A percentile compares a stretch with the other conserved stretches of the same genome.
Conservation (phyloP, 2,888 invertebrate species). For the Erynnis tages region DNA sequence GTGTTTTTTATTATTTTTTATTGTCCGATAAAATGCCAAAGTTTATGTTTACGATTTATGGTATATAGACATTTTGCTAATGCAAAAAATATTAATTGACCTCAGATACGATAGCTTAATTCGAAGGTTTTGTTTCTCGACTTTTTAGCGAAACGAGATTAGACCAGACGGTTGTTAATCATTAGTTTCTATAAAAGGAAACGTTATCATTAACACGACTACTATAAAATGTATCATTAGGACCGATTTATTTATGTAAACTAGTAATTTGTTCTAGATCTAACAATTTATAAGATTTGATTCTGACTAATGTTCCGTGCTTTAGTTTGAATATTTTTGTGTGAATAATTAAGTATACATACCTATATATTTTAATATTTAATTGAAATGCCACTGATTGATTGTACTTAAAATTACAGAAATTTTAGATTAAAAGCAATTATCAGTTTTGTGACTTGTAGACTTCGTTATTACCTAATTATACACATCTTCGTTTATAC, state of each 20-base stretch:
- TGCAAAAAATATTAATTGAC: slow-evolving; percentile 68
- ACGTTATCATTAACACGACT: slow-evolving; percentile 18
- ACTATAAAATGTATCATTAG: slow-evolving; percentile 12
- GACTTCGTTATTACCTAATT: too few species aligned
- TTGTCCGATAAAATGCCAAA: slow-evolving; percentile 56
- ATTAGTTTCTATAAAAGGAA: slow-evolving; percentile 16
- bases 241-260: slow-evolving; percentile 7
- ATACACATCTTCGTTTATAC: too few species aligned
- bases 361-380: too few species aligned
- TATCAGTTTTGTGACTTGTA: too few species aligned
- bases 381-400: too few species aligned
- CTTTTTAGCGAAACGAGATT: slow-evolving; percentile 50
- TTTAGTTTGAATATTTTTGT: neutral
- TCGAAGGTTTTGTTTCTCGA: slow-evolving; percentile 53
- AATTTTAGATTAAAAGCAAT: too few species aligned
- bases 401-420: too few species aligned
- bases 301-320: neutral
- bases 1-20: slow-evolving; percentile 36
- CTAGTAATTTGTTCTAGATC: slow-evolving; percentile 16
- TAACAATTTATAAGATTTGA: slow-evolving; percentile 5
- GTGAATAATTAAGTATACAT: too few species aligned
- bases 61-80: slow-evolving; percentile 65
- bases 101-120: slow-evolving; percentile 73
- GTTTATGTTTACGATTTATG: slow-evolving; percentile 61
- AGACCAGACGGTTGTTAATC: slow-evolving; percentile 37